phyloP scores from a whole-genome alignment of 2,888 invertebrate species.

The Cheilosia soror region DNA sequence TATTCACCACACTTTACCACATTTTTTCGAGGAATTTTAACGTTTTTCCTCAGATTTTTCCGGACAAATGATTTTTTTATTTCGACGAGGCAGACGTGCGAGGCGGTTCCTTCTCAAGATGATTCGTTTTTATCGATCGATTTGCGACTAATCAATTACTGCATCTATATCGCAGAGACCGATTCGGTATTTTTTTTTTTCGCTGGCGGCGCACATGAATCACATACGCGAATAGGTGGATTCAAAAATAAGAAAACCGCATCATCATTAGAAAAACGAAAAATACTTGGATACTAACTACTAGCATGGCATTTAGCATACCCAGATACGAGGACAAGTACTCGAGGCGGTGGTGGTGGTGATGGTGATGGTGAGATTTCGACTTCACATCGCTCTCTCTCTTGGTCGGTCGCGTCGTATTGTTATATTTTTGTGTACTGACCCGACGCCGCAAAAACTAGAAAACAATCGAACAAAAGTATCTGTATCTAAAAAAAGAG shows the following conservation, averaged over 20 bases:
- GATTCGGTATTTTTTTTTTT: slow-evolving; percentile 36
- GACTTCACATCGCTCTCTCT: slow-evolving; percentile 28
- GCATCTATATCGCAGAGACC: slow-evolving; percentile 53
- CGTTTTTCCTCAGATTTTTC: slow-evolving; percentile 25
- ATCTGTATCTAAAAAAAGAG: slow-evolving; percentile 27
- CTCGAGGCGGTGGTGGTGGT: slow-evolving; percentile 9
- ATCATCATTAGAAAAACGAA: slow-evolving; percentile 38
- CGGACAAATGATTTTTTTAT: slow-evolving; percentile 20
- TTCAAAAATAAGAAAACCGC: slow-evolving; percentile 66
- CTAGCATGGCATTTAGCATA: slow-evolving; percentile 58
- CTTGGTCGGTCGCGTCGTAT: slow-evolving; percentile 23
- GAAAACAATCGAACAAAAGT: slow-evolving; percentile 18
- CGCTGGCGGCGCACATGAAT: slow-evolving; percentile 60
- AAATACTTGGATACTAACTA: slow-evolving; percentile 56
- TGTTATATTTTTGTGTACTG: slow-evolving; percentile 61
- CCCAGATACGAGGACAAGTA: slow-evolving; percentile 44
- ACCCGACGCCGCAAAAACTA: slow-evolving; percentile 54
- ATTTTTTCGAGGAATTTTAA: slow-evolving; percentile 31
- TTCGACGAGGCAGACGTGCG: slow-evolving; percentile 31
- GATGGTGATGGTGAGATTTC: slow-evolving; percentile 26
- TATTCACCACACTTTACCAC: slow-evolving; percentile 71
- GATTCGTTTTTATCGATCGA: slow-evolving; percentile 83
- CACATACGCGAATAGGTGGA: slow-evolving; percentile 61
- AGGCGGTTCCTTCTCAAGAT: slow-evolving; percentile 73
- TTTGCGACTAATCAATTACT: slow-evolving; percentile 82